A percentile compares a stretch with the other conserved stretches of the same genome.
Conservation (phyloP, 2,113 vertebrate genomes). For the Cichladusa arquata region DNA sequence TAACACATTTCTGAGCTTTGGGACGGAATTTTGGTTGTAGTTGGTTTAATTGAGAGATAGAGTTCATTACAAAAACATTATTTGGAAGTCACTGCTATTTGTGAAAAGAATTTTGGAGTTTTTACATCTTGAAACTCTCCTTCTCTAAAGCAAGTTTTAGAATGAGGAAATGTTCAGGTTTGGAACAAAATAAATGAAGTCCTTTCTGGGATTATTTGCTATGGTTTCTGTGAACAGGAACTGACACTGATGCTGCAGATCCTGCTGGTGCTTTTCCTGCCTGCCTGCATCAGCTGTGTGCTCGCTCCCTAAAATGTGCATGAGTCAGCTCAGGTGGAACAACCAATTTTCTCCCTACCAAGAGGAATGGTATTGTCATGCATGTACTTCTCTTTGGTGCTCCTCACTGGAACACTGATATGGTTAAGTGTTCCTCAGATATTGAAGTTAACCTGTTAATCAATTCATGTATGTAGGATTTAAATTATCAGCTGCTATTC, state of each 20-base stretch:
- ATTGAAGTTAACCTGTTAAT: not conserved
- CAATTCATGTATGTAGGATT: not conserved
- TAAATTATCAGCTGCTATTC: not conserved
- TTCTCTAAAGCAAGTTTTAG: not conserved
- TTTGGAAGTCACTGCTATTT: not conserved
- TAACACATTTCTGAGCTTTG: not conserved
- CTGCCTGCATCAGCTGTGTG: not conserved
- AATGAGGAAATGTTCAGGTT: not conserved
- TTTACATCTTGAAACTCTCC: not conserved
- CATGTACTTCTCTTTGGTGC: not conserved
- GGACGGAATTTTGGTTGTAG: not conserved
- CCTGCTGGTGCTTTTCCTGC: not conserved
- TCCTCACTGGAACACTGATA: not conserved
- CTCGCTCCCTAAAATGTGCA: not conserved
- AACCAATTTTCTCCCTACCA: not conserved
- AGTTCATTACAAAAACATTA: not conserved
- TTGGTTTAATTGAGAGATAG: not conserved
- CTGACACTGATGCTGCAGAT: not conserved
- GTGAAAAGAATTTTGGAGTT: not conserved
- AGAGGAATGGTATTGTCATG: not conserved
- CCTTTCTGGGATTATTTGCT: not conserved
- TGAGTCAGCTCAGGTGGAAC: not conserved
- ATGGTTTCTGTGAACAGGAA: not conserved
- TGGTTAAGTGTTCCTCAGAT: not conserved
- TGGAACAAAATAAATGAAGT: not conserved